Base-by-base conservation (phyloP, 2,888 invertebrate genomes). In the Scaptodrosophila latifasciaeformis region DNA sequence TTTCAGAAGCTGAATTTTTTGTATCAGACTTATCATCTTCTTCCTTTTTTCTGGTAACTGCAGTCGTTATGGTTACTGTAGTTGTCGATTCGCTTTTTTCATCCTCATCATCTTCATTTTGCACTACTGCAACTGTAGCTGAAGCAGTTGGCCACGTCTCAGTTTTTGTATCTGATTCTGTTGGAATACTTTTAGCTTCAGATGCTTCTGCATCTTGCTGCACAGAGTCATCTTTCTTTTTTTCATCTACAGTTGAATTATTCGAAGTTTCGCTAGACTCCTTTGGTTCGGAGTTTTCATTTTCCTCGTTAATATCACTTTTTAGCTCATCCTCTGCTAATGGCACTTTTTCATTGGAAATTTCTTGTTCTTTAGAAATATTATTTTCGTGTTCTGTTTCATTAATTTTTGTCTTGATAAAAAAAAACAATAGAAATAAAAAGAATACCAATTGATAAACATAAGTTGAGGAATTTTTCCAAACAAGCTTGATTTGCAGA, bases 391-490 rank as follows among this genome's bases (percentile, higher is more conserved):
- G 40, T 31, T 55, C 61, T 17, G 43, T 35, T 47, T 49, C 52
- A 49, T 35, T 54, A 9, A 37, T 15, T 34, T 53, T 60, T 13
- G 50, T 55, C 58, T 59, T 59, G 19, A 43, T 39, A 47, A 30
- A 17, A 7, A 18, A 12, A 45, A 31, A 2, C 4, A 12, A 21
- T 43, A 43, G 18, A 31, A 12, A 40, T 24, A 29, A 46, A 30
- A 24, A 15, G 31, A 24, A 18, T n/a, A n/a, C 13, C 4, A 35
- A 2, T 42, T 44, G 15, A 30, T n/a, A n/a, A n/a, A n/a, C 42
- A 21, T 10, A 42, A 42, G n/a, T n/a, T n/a, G n/a, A n/a, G 12
- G 9, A 21, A 21, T n/a, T n/a, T n/a, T n/a, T n/a, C n/a, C 10
- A 21, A 24, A 21, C 13, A 34, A 10, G n/a, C 13, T 34, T 34